Evolutionary conservation across 35 echinoderm and acorn worm species (phyloP).

Genomic region (Patiria miniata): DNA sequence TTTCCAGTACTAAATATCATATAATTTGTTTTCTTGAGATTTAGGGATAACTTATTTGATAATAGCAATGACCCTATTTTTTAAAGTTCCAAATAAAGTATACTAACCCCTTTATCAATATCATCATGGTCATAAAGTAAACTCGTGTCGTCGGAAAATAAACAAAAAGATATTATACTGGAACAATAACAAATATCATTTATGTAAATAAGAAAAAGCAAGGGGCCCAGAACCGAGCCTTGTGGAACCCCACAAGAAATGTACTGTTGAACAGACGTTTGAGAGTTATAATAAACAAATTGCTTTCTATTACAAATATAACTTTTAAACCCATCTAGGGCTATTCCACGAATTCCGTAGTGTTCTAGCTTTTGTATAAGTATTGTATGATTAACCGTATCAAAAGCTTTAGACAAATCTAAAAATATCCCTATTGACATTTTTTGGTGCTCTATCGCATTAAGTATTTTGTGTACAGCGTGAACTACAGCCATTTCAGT

Average conservation of each 20-base stretch:
- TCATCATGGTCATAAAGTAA: conserved; percentile 13
- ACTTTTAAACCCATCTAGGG: conserved; percentile 29
- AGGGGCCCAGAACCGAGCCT: conserved; percentile 34
- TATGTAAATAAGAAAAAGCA: conserved; percentile 48
- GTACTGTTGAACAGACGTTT: not conserved
- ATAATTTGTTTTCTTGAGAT: not conserved
- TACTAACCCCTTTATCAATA: not conserved
- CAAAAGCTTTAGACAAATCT: not conserved
- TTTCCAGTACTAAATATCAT: not conserved
- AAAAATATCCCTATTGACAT: not conserved
- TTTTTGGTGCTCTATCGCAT: no score
- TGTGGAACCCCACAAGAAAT: conserved; percentile 40
- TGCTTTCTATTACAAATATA: conserved; percentile 32
- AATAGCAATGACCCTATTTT: not conserved
- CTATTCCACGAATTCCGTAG: conserved; percentile 8
- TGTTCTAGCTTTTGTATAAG: not conserved
- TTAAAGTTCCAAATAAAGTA: not conserved
- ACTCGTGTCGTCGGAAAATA: no score
- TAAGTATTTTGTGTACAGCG: not conserved
- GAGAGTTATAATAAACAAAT: not conserved
- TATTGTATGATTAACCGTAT: no score
- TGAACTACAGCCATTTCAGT: not conserved
- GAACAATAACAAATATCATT: conserved; percentile 53
- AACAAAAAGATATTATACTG: not conserved
- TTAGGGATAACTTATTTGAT: not conserved